Conservation (phyloP, 2,113 vertebrate species). For the Nyctibius bracteatus region DNA sequence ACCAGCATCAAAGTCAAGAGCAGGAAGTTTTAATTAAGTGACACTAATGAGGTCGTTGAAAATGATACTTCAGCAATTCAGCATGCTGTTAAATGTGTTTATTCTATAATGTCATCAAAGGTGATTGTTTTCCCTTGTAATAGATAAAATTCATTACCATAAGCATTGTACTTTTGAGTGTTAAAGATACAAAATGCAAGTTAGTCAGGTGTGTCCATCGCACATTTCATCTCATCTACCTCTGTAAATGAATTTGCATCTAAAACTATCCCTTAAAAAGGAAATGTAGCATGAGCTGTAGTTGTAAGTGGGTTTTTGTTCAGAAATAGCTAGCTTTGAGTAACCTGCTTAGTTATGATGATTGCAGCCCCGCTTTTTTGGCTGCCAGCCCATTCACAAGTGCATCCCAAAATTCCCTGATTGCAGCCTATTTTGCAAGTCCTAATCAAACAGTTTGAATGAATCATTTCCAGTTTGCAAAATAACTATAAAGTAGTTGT, state of each 20-base stretch:
- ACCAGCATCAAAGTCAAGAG: conserved; percentile 91
- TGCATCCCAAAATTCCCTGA: neutral
- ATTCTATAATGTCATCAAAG: conserved; percentile 90
- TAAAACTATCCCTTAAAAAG: conserved; percentile 65
- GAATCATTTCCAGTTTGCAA: neutral
- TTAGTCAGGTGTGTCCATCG: conserved; percentile 76
- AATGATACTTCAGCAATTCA: conserved; percentile 88
- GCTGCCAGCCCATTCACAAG: neutral
- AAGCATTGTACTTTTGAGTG: conserved; percentile 80
- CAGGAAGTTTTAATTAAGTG: conserved; percentile 94
- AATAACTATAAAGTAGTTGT: neutral
- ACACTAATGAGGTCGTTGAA: conserved; percentile 94
- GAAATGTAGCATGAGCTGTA: conserved; percentile 43
- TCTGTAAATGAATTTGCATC: conserved; percentile 65
- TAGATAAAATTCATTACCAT: conserved; percentile 85
- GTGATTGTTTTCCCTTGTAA: conserved; percentile 83
- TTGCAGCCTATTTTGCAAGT: neutral
- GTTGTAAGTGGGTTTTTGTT: neutral
- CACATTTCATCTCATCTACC: conserved; percentile 62
- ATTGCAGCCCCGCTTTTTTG: neutral
- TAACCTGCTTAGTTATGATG: neutral
- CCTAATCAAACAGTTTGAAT: neutral
- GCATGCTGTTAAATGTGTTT: conserved; percentile 91
- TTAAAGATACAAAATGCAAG: conserved; percentile 69
- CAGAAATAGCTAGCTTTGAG: conserved; percentile 37